Evolutionary conservation across 2,888 invertebrate genomes (phyloP), one percentile per base, ranked within the genome.

Genomic region (Sympetrum striolatum): DNA sequence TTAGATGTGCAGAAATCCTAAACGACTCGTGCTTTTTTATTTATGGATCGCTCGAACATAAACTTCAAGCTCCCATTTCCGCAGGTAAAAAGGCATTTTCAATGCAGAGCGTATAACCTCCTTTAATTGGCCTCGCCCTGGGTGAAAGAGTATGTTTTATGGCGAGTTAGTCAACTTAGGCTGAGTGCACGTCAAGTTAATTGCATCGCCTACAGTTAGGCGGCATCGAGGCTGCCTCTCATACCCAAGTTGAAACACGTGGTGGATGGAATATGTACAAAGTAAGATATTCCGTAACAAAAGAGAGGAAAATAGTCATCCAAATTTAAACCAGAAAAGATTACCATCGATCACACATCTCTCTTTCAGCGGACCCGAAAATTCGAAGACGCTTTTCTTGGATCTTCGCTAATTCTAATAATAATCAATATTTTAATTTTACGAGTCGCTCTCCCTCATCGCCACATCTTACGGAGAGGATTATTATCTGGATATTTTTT

Each of bases 81-180:
- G 82, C 82, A 53, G 82, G 58, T 58, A 82, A 82, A 44, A 64
- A 82, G 82, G 82, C 44, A 25, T 82, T 58, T 58, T 25, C 64
- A 53, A 82, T 82, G 53, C 82, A 35, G 35, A 60, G 82, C 58
- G 58, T 31, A 82, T 58, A 58, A 82, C 82, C 48, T 82, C 82
- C 58, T 82, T 82, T 82, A 82, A 82, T 82, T 82, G 82, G 82
- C 82, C 58, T 82, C 82, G 58, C 82, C 31, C 82, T 58, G 48
- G 22, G 82, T 82, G 82, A 82, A 82, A 53, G 82, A 82, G 58
- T 53, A 58, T 82, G 82, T 58, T 82, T 82, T 82, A 82, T 82
- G 53, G 82, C 82, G 35, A 15, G 58, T 82, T 37, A 58, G 82
- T 37, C 58, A 82, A 58, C 82, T 37, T 82, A 82, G 35, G 35